Evolutionary conservation across 2,888 invertebrate genomes (phyloP), one percentile per base, ranked within the genome.

Genomic region (Trilocha varians): DNA sequence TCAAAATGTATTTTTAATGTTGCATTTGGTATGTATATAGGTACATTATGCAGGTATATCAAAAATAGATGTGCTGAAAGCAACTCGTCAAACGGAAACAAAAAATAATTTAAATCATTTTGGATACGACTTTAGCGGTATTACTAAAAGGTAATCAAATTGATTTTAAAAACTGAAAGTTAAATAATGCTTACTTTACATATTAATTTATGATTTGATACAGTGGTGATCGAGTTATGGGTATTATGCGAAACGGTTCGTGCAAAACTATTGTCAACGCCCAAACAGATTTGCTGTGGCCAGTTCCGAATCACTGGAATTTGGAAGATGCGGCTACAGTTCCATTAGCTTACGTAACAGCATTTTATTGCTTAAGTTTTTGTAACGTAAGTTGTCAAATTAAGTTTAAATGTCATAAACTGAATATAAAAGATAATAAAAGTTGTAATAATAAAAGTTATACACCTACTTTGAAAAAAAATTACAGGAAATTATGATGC

Each of bases 251-350:
- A 0, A 44, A 47, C 13, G 73, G 87, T 25, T 85, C 90, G 9
- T 64, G 90, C 13, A 86, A 90, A 1, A 83, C 87, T 2, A 62
- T 78, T 15, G 82, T 91, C 1, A 67, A 72, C 25, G 86, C 83
- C 1, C 77, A 87, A 47, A 65, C 68, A 0, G 59, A 78, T 16
- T 64, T 88, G 39, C 47, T 71, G 13, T 94, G 93, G 92, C 84
- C 88, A 2, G 83, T 94, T 6, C 93, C 94, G 0, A 77, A 87
- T 0, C 61, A 82, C 14, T 94, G 93, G 92, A 85, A 84, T 2
- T 61, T 93, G 14, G 88, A 90, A 59, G 91, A 94, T 44, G 94
- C 92, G 1, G 91, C 92, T 5, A 91, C 93, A 0, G 88, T 93
- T 0, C 94, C 94, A 0, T 88, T 92, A 17, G 91, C 92, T 0